Evolutionary conservation across 2,797 vertebrate species (phyloP), one percentile per base, ranked within the genome.

Genomic region (Enteromius paludinosus): DNA sequence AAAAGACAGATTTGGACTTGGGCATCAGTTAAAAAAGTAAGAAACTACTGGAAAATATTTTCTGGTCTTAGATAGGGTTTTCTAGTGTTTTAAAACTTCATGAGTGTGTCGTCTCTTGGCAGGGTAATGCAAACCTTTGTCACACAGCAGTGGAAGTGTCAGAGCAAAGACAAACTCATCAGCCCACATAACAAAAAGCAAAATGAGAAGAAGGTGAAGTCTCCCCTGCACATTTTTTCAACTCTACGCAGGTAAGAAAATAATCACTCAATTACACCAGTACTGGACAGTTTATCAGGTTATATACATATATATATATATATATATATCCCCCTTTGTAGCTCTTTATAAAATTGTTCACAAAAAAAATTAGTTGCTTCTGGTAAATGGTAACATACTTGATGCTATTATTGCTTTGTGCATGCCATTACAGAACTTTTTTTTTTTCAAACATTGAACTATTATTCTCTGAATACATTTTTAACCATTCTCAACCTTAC

Each of bases 61-160:
- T 71, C 3, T 68, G 35, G 52, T 25, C 17, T 68, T 49, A 35
- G 18, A 30, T 43, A 0, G 2, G 20, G 12, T 52, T 66, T 45
- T 81, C 11, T 49, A 15, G 28, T 64, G 25, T 54, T 11, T 15
- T 74, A 41, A 4, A 52, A 64, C 28, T 23, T 74, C 15, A 41
- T 68, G 23, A 71, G 82, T 33, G 56, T 71, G 61, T 69, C 17
- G 20, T 83, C 87, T 79, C 82, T 89, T 28, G 89, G 73, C 91
- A 97, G 96, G 89, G 96, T 97, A 90, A 97, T 97, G 96, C 96
- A 97, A 93, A 96, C 96, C 0, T 97, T 97, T 90, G 96, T 97
- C 88, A 96, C 95, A 45, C 96, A 96, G 82, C 95, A 97, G 84
- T 97, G 96, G 96, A 97, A 97, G 89, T 95, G 94, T 84, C 90